Evolutionary conservation across 2,797 vertebrate species (phyloP).

Genomic region (Tenualosa thibaudeaui): DNA sequence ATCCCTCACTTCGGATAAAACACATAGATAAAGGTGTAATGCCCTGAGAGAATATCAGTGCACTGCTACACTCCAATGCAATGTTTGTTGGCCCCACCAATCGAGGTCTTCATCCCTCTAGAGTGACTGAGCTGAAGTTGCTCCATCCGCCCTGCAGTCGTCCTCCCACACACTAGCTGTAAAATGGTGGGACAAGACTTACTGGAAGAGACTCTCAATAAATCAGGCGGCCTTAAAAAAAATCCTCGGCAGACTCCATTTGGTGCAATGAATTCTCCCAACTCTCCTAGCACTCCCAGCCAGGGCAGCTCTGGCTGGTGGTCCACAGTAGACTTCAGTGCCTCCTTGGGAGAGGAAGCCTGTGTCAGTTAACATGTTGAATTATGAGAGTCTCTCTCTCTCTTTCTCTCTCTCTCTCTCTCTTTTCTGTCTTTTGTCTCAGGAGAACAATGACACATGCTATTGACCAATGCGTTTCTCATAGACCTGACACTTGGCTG

Average conservation of each 20-base stretch:
- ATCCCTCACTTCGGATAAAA: background rate
- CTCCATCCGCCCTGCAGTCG: background rate
- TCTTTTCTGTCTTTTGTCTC: constrained; percentile 55
- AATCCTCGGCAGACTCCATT: constrained; percentile 48
- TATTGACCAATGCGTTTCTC: constrained; percentile 62
- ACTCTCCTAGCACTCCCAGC: constrained; percentile 33
- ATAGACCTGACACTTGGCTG: constrained; percentile 30
- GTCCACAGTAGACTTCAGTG: constrained; percentile 35
- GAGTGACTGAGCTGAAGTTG: background rate
- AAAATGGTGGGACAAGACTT: constrained; percentile 42
- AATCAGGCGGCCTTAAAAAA: constrained; percentile 50
- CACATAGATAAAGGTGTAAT: background rate
- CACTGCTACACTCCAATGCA: background rate
- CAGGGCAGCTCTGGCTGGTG: constrained; percentile 44
- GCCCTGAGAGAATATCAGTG: background rate
- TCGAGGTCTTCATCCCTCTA: background rate
- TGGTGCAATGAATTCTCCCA: constrained; percentile 51
- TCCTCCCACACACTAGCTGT: constrained; percentile 7
- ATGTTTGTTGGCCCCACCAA: background rate
- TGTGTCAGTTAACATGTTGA: constrained; percentile 58
- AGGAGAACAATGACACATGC: constrained; percentile 57
- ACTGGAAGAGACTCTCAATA: constrained; percentile 37
- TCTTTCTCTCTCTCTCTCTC: background rate
- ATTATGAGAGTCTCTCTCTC: constrained; percentile 41
- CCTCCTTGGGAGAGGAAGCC: constrained; percentile 41